Conservation (phyloP, 37 sponge, comb jelly and placozoan genomes). For the Spongilla lacustris region DNA sequence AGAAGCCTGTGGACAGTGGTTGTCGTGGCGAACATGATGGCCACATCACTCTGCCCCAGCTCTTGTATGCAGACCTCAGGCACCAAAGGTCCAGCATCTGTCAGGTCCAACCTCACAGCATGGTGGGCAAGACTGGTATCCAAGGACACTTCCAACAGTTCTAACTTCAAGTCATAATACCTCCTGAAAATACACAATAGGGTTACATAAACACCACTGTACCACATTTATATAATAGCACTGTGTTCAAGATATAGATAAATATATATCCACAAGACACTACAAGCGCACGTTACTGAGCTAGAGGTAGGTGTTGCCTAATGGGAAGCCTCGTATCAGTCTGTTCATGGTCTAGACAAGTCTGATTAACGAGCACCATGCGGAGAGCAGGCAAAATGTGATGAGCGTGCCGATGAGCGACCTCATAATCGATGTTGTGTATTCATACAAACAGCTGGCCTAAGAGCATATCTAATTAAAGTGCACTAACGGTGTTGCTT, state of each 20-base stretch:
- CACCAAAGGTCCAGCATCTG: background rate
- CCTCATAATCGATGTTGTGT: background rate
- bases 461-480: background rate
- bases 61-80: slow-evolving; percentile 43
- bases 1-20: slow-evolving; percentile 47
- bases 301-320: too few relatives aligned
- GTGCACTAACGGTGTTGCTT: background rate
- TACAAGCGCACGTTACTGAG: too few relatives aligned
- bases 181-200: slow-evolving; percentile 51
- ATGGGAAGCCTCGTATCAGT: too few relatives aligned
- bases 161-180: slow-evolving; percentile 13
- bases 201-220: too few relatives aligned
- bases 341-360: too few relatives aligned
- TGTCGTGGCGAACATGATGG: slow-evolving; percentile 49
- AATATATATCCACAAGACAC: too few relatives aligned
- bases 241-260: too few relatives aligned
- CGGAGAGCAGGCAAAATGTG: too few relatives aligned
- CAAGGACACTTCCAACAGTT: slow-evolving; percentile 53
- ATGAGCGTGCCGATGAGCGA: too few relatives aligned
- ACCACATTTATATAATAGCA: too few relatives aligned
- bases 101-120: slow-evolving; percentile 36
- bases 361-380: too few relatives aligned
- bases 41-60: slow-evolving; percentile 14
- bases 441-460: background rate
- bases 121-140: slow-evolving; percentile 32